Conservation (phyloP, 2,888 invertebrate species). For the Limnephilus rhombicus region DNA sequence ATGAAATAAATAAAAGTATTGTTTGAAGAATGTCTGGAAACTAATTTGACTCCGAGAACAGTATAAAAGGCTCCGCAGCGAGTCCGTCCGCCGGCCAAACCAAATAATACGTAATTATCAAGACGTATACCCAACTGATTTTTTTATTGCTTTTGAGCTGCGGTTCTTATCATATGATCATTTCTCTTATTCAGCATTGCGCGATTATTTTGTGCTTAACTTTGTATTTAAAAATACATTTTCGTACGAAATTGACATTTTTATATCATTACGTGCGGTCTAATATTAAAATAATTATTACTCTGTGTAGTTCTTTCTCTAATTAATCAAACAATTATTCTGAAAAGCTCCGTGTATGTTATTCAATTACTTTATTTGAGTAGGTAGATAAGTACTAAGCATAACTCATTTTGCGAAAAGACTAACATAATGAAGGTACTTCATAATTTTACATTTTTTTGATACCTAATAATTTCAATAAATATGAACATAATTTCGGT, state of each 20-base stretch:
- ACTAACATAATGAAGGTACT: not conserved
- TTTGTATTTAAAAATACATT: not conserved
- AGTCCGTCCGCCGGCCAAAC: constrained; percentile 48
- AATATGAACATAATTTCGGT: not conserved
- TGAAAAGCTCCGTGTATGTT: not conserved
- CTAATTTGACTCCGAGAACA: constrained; percentile 28
- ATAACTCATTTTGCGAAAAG: not conserved
- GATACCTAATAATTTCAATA: not conserved
- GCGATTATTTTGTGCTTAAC: not conserved
- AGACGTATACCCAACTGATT: constrained; percentile 45
- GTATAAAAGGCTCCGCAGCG: constrained; percentile 9
- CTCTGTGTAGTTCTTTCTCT: not conserved
- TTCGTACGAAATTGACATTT: constrained; percentile 8
- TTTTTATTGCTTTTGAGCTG: constrained; percentile 45
- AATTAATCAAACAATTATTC: not conserved
- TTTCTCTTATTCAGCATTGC: constrained; percentile 33
- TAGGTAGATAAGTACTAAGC: not conserved
- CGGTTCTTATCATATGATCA: constrained; percentile 42
- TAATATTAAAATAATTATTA: not conserved
- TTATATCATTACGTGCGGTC: not conserved
- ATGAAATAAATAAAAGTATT: not conserved
- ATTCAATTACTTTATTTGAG: not conserved
- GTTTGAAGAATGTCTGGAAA: constrained; percentile 9
- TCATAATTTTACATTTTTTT: not conserved
- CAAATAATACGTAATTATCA: constrained; percentile 58